Evolutionary conservation across 2,797 vertebrate species (phyloP), one percentile per base, ranked within the genome.

Genomic region (Meriones psammophilus): DNA sequence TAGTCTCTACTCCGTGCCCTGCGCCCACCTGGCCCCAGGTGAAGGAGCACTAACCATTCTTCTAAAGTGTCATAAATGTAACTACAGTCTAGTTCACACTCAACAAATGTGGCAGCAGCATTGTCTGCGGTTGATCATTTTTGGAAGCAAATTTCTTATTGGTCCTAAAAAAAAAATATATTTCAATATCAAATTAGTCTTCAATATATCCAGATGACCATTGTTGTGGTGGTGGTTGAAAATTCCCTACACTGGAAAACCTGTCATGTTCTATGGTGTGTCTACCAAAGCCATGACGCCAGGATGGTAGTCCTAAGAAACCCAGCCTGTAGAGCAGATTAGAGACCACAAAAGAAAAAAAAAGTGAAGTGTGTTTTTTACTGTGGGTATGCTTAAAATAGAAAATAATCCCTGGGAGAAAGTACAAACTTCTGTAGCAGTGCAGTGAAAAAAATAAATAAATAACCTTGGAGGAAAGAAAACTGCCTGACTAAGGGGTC

Each of bases 101-200:
- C 56, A 39, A 92, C n/a, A 68, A 54, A 58, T 5, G 13, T 0
- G 30, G 76, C n/a, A 54, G 9, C 33, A 3, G 20, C 71, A 69
- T 42, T 79, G 7, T 73, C 81, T 79, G n/a, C 24, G 50, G 69
- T 42, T 78, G 10, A 30, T 88, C 64, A 42, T 50, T 76, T 91
- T 90, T 69, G 46, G 60, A 93, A 92, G 74, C 9, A 66, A 89
- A 66, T 84, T 93, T 97, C 18, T 93, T 42, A 56, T 54, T 60
- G 88, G 15, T 46, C 66, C 58, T 85, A 85, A 89, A 89, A 36
- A 89, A 36, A 79, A 77, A 81, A 80, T 54, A 18, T 76, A 50
- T 84, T 95, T 95, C 66, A 39, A 39, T 39, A 39, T 39, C 92
- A 85, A 69, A 39, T 85, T 8, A 83, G 60, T 77, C 74, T 90